phyloP scores from a whole-genome alignment of 2,888 invertebrate species.

The Protophormia terraenovae region DNA sequence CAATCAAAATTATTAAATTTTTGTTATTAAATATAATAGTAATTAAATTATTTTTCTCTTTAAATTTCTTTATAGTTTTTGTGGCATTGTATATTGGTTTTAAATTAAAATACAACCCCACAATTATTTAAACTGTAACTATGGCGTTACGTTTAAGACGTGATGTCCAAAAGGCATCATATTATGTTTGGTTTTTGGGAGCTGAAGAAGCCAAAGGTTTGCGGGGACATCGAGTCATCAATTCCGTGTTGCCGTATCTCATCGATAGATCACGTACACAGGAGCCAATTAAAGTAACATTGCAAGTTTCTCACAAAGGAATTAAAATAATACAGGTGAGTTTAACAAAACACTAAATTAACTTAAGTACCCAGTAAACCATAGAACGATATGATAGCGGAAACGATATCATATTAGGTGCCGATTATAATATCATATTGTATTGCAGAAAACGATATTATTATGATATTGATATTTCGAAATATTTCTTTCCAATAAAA shows the following conservation, averaged over 20 bases:
- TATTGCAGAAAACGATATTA: too few species aligned
- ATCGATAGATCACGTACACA: conserved; percentile 92
- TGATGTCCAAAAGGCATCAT: conserved; percentile 94
- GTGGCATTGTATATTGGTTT: conserved; percentile 15
- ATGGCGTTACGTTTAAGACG: conserved; percentile 92
- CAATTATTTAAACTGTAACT: conserved; percentile 73
- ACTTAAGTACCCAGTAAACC: too few species aligned
- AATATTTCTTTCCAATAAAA: too few species aligned
- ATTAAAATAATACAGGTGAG: conserved; percentile 94
- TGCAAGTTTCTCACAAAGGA: conserved; percentile 95
- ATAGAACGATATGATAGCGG: too few species aligned
- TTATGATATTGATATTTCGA: too few species aligned
- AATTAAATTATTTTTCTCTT: not conserved
- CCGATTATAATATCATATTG: too few species aligned
- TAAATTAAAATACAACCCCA: conserved; percentile 7
- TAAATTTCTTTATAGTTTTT: conserved; percentile 9
- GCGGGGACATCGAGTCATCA: conserved; percentile 91
- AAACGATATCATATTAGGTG: too few species aligned
- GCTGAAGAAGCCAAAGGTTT: conserved; percentile 96
- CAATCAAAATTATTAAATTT: too few species aligned
- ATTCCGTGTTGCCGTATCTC: conserved; percentile 92
- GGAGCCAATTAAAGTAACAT: conserved; percentile 94
- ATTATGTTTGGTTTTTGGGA: conserved; percentile 97
- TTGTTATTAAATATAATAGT: not conserved
- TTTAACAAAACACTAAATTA: too few species aligned